These are phyloP conservation scores for Abramis brama DNA, from an alignment of 2,113 vertebrate genomes.

Conservation along the genomic window DNA sequence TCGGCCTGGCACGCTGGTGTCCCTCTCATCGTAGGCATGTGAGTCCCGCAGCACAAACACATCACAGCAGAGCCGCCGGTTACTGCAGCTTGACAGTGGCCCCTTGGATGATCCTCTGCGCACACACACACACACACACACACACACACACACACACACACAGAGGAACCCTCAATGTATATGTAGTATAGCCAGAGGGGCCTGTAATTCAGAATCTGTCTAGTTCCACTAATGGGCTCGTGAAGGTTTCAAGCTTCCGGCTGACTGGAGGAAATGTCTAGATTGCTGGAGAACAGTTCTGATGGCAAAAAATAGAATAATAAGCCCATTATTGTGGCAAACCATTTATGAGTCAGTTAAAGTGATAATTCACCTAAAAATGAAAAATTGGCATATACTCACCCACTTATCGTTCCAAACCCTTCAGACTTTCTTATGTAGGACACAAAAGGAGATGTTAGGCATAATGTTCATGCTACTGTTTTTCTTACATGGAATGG, in stretches of 20 bases:
- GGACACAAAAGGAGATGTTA: not conserved
- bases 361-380: constrained; percentile 12
- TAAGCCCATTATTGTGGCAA: constrained; percentile 5
- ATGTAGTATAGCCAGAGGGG: constrained; percentile 16
- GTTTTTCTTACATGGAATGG: not conserved
- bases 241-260: constrained; percentile 8
- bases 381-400: not conserved
- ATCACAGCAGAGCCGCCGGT: constrained; percentile 16
- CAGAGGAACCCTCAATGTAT: not conserved
- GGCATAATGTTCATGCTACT: not conserved
- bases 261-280: constrained; percentile 20
- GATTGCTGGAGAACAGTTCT: not conserved
- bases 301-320: constrained; percentile 25
- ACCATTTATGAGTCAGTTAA: not conserved
- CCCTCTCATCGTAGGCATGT: not conserved
- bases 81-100: constrained; percentile 24
- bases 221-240: constrained; percentile 38
- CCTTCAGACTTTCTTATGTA: not conserved
- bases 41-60: not conserved
- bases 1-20: not conserved
- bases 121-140: not conserved
- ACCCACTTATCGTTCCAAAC: not conserved
- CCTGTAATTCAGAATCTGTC: constrained; percentile 11
- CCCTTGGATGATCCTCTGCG: not conserved
- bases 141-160: not conserved